Evolutionary conservation across 2,797 vertebrate genomes (phyloP).

Genomic region (Spinus olivaceus): DNA sequence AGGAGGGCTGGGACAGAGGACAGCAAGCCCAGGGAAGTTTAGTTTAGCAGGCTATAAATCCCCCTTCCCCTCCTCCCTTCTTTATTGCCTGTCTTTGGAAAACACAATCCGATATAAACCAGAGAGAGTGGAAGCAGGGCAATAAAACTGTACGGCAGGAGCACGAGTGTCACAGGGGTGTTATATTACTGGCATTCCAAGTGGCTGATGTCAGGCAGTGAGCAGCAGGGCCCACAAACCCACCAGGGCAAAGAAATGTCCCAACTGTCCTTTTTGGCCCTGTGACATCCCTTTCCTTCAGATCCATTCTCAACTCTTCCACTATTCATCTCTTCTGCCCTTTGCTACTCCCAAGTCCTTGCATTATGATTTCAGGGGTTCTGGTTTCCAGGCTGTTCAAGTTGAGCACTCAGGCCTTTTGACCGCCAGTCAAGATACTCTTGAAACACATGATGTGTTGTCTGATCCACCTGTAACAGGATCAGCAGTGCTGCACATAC

Average conservation of each 20-base stretch:
- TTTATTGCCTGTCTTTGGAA: slow-evolving; percentile 70
- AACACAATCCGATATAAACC: slow-evolving; percentile 67
- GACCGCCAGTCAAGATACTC: neutral
- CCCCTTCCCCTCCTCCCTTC: slow-evolving; percentile 38
- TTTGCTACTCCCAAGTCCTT: slow-evolving; percentile 24
- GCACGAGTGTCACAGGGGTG: slow-evolving; percentile 46
- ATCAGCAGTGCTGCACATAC: neutral
- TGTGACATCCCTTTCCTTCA: slow-evolving; percentile 30
- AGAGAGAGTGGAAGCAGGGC: slow-evolving; percentile 60
- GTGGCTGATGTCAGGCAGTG: slow-evolving; percentile 1
- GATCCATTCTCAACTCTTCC: neutral
- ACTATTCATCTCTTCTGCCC: neutral
- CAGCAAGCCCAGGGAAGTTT: slow-evolving; percentile 59
- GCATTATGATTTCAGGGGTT: slow-evolving; percentile 1
- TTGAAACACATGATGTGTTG: neutral
- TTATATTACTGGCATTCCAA: slow-evolving; percentile 58
- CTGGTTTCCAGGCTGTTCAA: slow-evolving; percentile 32
- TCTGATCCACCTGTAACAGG: neutral
- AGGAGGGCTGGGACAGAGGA: slow-evolving; percentile 42
- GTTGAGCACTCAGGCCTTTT: neutral
- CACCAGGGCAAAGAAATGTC: neutral
- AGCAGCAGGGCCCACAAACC: slow-evolving; percentile 17
- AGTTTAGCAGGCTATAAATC: slow-evolving; percentile 69
- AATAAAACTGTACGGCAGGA: slow-evolving; percentile 60
- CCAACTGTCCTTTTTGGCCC: neutral